Conservation (phyloP, 1,140 invertebrate species). For the Lucilia cuprina region DNA sequence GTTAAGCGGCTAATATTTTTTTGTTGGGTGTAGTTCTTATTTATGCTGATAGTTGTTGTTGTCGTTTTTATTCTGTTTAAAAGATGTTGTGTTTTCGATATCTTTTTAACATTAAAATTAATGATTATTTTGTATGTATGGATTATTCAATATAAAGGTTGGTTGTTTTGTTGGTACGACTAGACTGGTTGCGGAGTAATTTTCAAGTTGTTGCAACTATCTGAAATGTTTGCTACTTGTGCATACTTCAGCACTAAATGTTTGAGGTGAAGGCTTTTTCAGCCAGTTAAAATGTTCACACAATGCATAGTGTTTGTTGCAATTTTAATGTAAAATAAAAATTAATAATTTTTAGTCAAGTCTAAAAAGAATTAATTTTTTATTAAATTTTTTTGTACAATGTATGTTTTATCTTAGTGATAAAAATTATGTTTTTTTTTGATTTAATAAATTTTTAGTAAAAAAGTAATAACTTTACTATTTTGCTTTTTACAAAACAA, state of each 20-base stretch:
- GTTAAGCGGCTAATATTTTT: background rate
- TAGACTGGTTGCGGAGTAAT: background rate
- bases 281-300: background rate
- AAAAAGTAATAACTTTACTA: background rate
- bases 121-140: background rate
- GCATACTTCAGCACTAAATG: background rate
- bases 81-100: background rate
- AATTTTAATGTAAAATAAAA: background rate
- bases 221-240: background rate
- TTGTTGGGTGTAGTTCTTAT: background rate
- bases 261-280: background rate
- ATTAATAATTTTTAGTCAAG: background rate
- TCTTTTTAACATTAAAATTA: slow-evolving; percentile 1
- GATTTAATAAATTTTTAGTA: background rate
- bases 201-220: background rate
- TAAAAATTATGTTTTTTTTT: background rate
- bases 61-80: too few species aligned
- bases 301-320: too few species aligned
- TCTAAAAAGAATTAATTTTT: background rate
- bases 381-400: background rate
- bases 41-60: background rate
- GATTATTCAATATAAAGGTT: background rate
- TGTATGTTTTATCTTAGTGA: background rate
- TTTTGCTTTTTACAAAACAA: background rate
- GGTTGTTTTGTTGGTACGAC: background rate